Evolutionary conservation across 2,113 vertebrate genomes (phyloP), one percentile per base, ranked within the genome.

Genomic region (Rhea americana): DNA sequence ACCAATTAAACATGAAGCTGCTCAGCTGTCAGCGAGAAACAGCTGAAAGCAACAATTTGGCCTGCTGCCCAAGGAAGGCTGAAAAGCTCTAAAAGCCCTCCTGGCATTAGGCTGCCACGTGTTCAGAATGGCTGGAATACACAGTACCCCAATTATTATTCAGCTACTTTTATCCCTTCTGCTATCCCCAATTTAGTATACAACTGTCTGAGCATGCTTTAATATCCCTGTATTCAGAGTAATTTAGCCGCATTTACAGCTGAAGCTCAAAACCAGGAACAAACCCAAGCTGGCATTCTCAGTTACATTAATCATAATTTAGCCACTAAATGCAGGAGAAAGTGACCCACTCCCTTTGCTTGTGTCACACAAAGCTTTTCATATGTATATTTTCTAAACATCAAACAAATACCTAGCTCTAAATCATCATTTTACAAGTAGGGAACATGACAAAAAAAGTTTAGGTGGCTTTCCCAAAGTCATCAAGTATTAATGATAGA

Each of bases 91-190:
- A 45, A 93, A 84, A 95, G 92, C 87, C 77, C 85, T 94, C 79
- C 84, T 39, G 88, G 90, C 95, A 88, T 96, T 87, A 90, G 81
- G 78, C 88, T 90, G 91, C 87, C 93, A 96, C 91, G 87, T 96
- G 93, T 56, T 93, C 82, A 37, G 73, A 26, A 37, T 59, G 93
- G 85, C 71, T 90, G 87, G 37, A 59, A 65, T 74, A 74, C 89
- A 95, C 94, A 96, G 85, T 83, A 87, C 82, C 82, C 87, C 85
- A 65, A 59, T 95, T 96, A 89, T 95, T 91, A 68, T 74, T 41
- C 96, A 85, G 91, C 87, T 61, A 55, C 89, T 96, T 93, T 91
- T 80, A 89, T 85, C 89, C 91, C 0, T 16, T 80, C 82, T 92
- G 91, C 91, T 50, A 70, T 50, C 93, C 58, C 70, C 82, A 80